Conservation (phyloP, 2,888 invertebrate genomes). For the Stratiomys singularior region DNA sequence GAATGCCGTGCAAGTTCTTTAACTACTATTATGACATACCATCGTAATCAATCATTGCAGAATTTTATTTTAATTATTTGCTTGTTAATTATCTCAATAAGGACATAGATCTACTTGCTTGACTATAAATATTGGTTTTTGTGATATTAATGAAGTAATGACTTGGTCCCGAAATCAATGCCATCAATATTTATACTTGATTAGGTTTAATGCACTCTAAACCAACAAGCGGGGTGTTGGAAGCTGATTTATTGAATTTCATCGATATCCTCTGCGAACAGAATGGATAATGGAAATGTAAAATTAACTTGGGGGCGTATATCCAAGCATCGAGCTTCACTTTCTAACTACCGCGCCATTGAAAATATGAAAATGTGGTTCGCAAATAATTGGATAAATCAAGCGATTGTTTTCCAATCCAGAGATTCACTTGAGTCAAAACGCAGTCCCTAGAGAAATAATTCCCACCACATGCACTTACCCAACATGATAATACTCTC, state of each 20-base stretch:
- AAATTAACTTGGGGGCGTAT: slow-evolving; percentile 19
- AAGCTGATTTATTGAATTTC: slow-evolving; percentile 22
- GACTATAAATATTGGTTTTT: too few species aligned
- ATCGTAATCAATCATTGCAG: too few species aligned
- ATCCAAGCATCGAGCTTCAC: not conserved
- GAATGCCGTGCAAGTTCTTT: too few species aligned
- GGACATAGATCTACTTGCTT: too few species aligned
- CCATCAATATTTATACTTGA: not conserved
- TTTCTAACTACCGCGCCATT: not conserved
- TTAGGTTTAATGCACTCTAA: not conserved
- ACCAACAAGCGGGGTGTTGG: slow-evolving; percentile 25
- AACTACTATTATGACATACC: too few species aligned
- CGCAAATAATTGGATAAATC: too few species aligned
- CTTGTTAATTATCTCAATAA: too few species aligned
- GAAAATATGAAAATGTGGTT: too few species aligned
- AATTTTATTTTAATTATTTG: too few species aligned
- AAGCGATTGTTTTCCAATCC: too few species aligned
- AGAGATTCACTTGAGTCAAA: too few species aligned
- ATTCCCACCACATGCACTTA: not conserved
- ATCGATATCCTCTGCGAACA: slow-evolving; percentile 5
- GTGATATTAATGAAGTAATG: too few species aligned
- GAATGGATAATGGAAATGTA: not conserved
- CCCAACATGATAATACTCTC: not conserved
- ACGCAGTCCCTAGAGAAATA: not conserved
- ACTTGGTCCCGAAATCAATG: slow-evolving; percentile 1